Base-by-base conservation (phyloP, 2,888 invertebrate genomes). In the Agrochola macilenta region DNA sequence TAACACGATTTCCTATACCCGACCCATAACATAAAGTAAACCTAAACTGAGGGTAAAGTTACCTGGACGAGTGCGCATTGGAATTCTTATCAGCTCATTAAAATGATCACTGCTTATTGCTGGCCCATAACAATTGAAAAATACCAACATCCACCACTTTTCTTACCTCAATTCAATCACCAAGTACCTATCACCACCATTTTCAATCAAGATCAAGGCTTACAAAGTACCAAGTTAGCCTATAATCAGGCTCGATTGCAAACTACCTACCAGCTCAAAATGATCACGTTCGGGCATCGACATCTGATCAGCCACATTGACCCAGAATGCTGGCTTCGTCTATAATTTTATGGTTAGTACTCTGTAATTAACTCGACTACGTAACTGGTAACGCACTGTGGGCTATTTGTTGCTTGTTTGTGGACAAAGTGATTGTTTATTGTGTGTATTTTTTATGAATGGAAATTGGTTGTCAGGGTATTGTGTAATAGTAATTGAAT, bases 321-420 rank as follows among this genome's bases (percentile, higher is more conserved):
- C 90, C 91, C 73, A 91, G 91, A 90, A 91, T 89, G 87, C 60
- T 23, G 30, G 20, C 52, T 72, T 57, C 63, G 69, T 8, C 84
- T 85, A 82, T 80, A 80, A 88, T 82, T 78, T 79, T 88, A 89
- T 89, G 82, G 78, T 74, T 76, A 81, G 64, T 75, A 11, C 39
- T 63, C 75, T 71, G 35, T 80, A 81, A 88, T 88, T 87, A 84
- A 78, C 69, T 78, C 63, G 82, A 81, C 81, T 72, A 76, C 39
- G 80, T 83, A 84, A 82, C 81, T 74, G 54, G 79, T 69, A 79
- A 65, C 14, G 77, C 78, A 86, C 60, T 23, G 74, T 78, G 84
- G 76, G 71, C 39, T 64, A n/a, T 20, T 26, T 57, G 20, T n/a
- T 39, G 52, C 65, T 11, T 60, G 23, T 74, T 73, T 54, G 14